These are phyloP conservation scores for Triops cancriformis DNA, from an alignment of 1,140 invertebrate species.

Conservation along the genomic window DNA sequence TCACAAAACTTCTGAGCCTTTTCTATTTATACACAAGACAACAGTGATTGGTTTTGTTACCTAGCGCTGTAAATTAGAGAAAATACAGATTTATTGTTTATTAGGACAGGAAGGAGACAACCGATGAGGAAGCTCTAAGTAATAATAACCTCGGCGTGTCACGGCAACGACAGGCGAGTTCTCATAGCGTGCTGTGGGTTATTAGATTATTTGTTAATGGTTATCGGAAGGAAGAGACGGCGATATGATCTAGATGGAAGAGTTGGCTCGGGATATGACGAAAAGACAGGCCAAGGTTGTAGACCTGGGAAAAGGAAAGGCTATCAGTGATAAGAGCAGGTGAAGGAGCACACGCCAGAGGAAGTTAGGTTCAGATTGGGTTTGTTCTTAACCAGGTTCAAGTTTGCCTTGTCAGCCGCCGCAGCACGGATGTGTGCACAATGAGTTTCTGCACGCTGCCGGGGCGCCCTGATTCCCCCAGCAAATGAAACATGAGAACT, in stretches of 20 bases:
- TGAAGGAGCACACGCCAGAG: neutral
- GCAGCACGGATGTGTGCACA: constrained; percentile 6
- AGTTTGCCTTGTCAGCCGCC: constrained; percentile 10
- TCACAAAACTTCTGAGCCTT: too few relatives aligned
- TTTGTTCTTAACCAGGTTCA: neutral
- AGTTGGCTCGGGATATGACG: neutral
- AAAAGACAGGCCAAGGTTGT: neutral
- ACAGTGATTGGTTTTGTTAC: too few relatives aligned
- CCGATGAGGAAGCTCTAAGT: neutral
- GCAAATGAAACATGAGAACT: neutral
- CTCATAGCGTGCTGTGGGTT: neutral
- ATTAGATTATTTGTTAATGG: constrained; percentile 14
- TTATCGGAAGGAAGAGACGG: constrained; percentile 9
- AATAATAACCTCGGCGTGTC: neutral
- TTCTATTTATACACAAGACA: too few relatives aligned
- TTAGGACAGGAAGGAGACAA: neutral
- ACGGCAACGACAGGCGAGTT: neutral
- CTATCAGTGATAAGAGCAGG: neutral
- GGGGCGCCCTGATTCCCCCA: neutral
- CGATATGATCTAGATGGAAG: constrained; percentile 6
- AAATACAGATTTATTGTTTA: neutral
- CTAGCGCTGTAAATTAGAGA: neutral
- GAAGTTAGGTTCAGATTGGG: neutral
- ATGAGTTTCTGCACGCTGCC: neutral
- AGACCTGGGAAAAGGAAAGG: neutral